Evolutionary conservation across 2,113 vertebrate genomes (phyloP), one percentile per base, ranked within the genome.

Genomic region (Periophthalmodon schlosseri): DNA sequence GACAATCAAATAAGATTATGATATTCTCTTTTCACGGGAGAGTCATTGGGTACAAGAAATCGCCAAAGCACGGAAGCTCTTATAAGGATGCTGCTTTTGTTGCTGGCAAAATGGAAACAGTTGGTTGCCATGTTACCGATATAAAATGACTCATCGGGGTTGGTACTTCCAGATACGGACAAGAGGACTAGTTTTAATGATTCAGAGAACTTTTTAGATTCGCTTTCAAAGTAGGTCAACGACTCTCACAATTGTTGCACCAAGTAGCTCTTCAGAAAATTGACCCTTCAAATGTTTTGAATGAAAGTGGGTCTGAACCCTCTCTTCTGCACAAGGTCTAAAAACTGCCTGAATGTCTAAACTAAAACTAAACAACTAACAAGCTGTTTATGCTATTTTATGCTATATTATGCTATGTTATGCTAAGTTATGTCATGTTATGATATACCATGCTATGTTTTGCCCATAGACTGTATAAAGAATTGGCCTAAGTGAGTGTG

Each of bases 51-150:
- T 56, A 11, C 52, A 56, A 21, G 20, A 56, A 56, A n/a, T 10
- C 39, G 21, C 18, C 52, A 66, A 60, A 44, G 3, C 9, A 44
- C 34, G n/a, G 20, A 12, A 65, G 33, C 16, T 18, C 6, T 64
- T 36, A 33, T 23, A 36, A 65, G 8, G 20, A 39, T 36, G 70
- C 50, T 60, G 58, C 57, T 23, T 61, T 24, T 0, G 28, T 56
- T 67, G 67, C n/a, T 49, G 57, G 61, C 54, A 52, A 39, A 12
- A 28, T 13, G 24, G 65, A 28, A 72, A 23, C 23, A 3, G 39
- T 80, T 69, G 70, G 84, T 87, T 86, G 74, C 80, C 84, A 89
- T 84, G 84, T 73, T 80, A 73, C 46, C 60, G 70, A 65, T 63
- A 70, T 73, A 70, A 85, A 64, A 73, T 77, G 78, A 85, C 77